Base-by-base conservation (phyloP, 2,113 vertebrate genomes). In the Sciurus niger region DNA sequence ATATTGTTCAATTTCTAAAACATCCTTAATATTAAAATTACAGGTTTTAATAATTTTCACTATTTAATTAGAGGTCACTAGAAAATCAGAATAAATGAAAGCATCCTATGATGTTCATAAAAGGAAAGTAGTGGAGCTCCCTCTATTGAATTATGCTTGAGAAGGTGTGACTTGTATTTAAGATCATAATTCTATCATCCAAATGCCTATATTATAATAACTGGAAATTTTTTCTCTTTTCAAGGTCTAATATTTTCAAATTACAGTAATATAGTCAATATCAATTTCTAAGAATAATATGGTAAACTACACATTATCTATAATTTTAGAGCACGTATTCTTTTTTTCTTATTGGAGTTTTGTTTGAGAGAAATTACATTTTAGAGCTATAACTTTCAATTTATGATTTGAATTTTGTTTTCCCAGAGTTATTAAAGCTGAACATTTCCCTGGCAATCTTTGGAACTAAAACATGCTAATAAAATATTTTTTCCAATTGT, bases 101-200 rank as follows among this genome's bases (percentile, higher is more conserved):
- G 88, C 79, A 91, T 0, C 0, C 9, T 63, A 63, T 63, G 60
- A 63, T 83, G 48, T 25, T 96, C 96, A 94, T 20, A 92, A 95
- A 95, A 98, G 58, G 1, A 95, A 98, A 90, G 97, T 86, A 92
- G 97, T 0, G 2, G 97, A 98, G 98, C 96, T 98, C 97, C 98
- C 97, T 98, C 98, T 98, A 97, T 98, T 98, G 98, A 98, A 96
- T 97, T 89, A 89, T 20, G 97, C 70, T 90, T 97, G 95, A 80
- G 96, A 97, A 58, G 94, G 93, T 89, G 53, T 96, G 28, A 93
- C 73, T 85, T 95, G 55, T 46, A 91, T 88, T 96, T 97, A 77
- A 96, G 97, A 96, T 46, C 46, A 22, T 65, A n/a, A 96, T 94
- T 48, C 68, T 65, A 16, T 4, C 6, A 74, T 82, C n/a, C 86